Base-by-base conservation (phyloP, 2,797 vertebrate species). In the Brachyrhaphis roseni region DNA sequence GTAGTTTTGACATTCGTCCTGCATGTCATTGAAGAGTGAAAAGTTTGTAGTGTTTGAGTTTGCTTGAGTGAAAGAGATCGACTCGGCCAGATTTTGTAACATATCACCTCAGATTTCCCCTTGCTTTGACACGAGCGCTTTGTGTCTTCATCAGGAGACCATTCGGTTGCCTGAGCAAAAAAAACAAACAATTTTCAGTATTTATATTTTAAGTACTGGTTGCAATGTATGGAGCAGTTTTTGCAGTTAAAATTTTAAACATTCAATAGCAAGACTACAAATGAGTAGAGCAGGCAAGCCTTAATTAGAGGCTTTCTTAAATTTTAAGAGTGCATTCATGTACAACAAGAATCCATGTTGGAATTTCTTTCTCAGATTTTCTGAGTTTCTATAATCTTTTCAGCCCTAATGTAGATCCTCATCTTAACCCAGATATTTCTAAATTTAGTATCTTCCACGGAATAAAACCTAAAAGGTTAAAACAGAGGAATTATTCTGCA, bases 1-100 rank as follows among this genome's bases (percentile, higher is more conserved):
- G 49, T 99, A 99, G 94, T 99, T 99, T 90, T 99, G 98, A 92
- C 98, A 99, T 86, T 99, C 98, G 36, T 97, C 97, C 98, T 99
- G 93, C 28, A 59, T 34, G 15, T 62, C 36, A 13, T 34, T 34
- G 59, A 76, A 78, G 41, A 20, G 4, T 15, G 5, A 47, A 66
- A 34, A 2, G 5, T 51, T 71, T 26, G 45, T 16, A 36, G 15
- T 47, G 39, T 77, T 8, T 77, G 5, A 13, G 36, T 59, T 18
- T 47, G 1, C 5, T 26, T 34, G 13, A 31, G 62, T 13, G 1
- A 13, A 31, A 10, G 20, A 8, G 3, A 34, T 59, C 8, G 5
- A 4, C 31, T 49, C n/a, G 8, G 45, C 8, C 34, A 3, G 46
- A 62, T 26, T 70, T 57, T 16, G 0, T 34, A 49, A 74, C 59